Percentiles rank a stretch among this genome's conserved stretches.
phyloP scores from a whole-genome alignment of 2,113 vertebrate genomes.

The Struthio camelus region DNA sequence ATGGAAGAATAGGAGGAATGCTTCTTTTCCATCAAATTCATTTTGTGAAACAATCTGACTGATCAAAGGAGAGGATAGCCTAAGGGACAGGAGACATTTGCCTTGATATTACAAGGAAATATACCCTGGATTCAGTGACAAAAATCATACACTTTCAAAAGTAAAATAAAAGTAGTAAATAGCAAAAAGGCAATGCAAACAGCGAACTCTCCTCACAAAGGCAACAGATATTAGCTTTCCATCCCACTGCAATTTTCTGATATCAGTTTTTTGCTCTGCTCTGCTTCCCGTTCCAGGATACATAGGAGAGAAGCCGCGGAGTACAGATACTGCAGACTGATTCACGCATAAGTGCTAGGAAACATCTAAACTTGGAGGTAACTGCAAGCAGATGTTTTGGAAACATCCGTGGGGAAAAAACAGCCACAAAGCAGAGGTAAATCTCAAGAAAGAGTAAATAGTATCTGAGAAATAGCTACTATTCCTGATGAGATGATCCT shows the following conservation, averaged over 20 bases:
- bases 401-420: not conserved
- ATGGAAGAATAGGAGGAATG: not conserved
- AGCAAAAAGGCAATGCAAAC: not conserved
- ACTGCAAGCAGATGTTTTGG: not conserved
- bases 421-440: not conserved
- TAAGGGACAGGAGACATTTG: not conserved
- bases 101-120: not conserved
- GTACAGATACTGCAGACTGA: not conserved
- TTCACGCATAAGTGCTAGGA: not conserved
- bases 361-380: not conserved
- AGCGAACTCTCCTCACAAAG: not conserved
- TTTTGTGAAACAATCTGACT: not conserved
- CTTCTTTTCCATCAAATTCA: not conserved
- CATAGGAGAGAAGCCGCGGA: not conserved
- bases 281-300: not conserved
- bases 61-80: not conserved
- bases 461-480: not conserved
- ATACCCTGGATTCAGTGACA: not conserved
- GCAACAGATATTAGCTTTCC: not conserved
- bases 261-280: not conserved
- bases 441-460: not conserved
- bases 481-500: not conserved
- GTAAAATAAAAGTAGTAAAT: not conserved
- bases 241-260: not conserved
- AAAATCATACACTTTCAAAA: not conserved